phyloP scores from a whole-genome alignment of 2,113 vertebrate genomes.

The Triplophysa rosa region DNA sequence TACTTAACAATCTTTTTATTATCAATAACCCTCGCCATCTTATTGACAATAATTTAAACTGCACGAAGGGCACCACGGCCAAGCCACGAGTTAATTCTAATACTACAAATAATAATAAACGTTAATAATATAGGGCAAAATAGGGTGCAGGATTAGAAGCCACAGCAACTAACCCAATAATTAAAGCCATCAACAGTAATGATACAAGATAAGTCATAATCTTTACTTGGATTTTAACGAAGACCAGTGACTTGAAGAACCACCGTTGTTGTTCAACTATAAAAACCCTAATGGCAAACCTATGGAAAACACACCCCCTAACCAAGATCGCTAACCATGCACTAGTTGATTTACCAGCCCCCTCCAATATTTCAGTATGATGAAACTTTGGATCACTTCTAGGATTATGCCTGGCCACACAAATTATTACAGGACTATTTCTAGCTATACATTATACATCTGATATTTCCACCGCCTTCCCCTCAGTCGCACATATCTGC shows the following conservation, averaged over 20 bases:
- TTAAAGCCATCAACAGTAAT: conserved; percentile 37
- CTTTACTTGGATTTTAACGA: conserved; percentile 51
- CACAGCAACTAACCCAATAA: conserved; percentile 17
- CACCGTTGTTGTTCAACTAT: conserved; percentile 58
- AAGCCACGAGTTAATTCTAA: conserved; percentile 37
- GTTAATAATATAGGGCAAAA: too few species aligned
- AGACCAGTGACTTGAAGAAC: conserved; percentile 56
- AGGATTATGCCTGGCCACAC: neutral
- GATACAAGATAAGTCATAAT: conserved; percentile 48
- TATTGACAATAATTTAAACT: neutral
- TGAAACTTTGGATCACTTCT: conserved; percentile 60
- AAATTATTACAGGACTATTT: conserved; percentile 46
- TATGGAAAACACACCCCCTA: conserved; percentile 46
- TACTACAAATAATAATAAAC: conserved; percentile 53
- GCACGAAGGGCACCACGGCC: conserved; percentile 28
- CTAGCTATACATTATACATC: conserved; percentile 55
- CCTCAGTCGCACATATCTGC: conserved; percentile 43
- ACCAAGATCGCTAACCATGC: conserved; percentile 23
- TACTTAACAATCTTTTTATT: conserved; percentile 1
- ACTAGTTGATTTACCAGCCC: conserved; percentile 22
- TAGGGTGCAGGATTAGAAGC: conserved; percentile 51
- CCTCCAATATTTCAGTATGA: conserved; percentile 52
- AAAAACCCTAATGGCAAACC: conserved; percentile 36
- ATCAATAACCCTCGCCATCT: neutral
- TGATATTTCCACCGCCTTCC: conserved; percentile 42